Base-by-base conservation (phyloP, 2,113 vertebrate genomes). In the Nansenia antarctica region DNA sequence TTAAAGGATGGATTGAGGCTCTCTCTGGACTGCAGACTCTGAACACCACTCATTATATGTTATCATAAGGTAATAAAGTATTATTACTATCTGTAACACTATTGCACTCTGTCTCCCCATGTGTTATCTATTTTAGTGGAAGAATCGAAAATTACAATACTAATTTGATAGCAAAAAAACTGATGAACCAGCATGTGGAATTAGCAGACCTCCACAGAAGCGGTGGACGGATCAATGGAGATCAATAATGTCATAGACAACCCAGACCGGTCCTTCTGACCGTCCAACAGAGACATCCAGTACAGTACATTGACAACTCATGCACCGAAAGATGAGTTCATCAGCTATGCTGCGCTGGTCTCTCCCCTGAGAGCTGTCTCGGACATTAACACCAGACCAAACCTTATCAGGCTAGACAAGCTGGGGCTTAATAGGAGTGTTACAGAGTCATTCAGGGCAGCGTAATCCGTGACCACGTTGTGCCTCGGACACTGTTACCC, bases 271-370 rank as follows among this genome's bases (percentile, higher is more conserved):
- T 26, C 34, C 34, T 72, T 39, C 42, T 14, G 65, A 74, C 57
- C 31, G 6, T n/a, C 57, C 18, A 9, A 45, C 58, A 67, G 14
- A 29, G 30, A 57, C 53, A 37, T n/a, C 55, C 53, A 37, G 60
- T 31, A 63, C 53, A 37, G 60, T 31, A 68, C 34, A 60, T 73
- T 47, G 39, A 68, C 65, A 70, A 61, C 59, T 59, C 54, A 65
- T 54, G 9, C 11, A 14, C 62, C 53, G 49, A 30, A 62, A 65
- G 34, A 59, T 60, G 60, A 52, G 64, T 62, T 62, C 27, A 62
- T 62, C 35, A 37, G 18, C 63, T 31, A 72, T 52, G 35, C 39
- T 42, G 18, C 39, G 12, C 12, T 42, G 18, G 39, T n/a, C n/a
- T n/a, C 39, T 42, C 39, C 15, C 39, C 15, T 42, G 31, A 45